Conservation (phyloP, 2,797 vertebrate genomes). For the Microctenopoma stevenorrisi region DNA sequence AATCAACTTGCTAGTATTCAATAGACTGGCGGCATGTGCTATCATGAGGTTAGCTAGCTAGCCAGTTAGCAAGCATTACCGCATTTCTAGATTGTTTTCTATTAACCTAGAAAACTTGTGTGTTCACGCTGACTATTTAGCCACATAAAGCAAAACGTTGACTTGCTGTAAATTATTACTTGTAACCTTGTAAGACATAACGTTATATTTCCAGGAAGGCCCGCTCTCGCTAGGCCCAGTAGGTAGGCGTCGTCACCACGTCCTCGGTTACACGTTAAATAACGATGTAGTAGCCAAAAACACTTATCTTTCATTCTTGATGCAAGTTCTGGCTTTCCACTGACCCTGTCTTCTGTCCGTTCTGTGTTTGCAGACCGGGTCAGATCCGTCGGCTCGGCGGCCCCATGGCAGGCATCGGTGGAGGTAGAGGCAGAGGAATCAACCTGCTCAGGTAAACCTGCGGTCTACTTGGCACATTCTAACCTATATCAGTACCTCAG, state of each 20-base stretch:
- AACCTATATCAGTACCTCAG: no score
- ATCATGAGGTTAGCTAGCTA: slow-evolving; percentile 31
- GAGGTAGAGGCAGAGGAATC: slow-evolving; percentile 96
- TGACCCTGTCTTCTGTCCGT: not conserved
- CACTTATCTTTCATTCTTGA: not conserved
- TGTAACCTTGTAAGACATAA: rapidly evolving
- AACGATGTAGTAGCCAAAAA: not conserved
- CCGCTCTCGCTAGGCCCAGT: slow-evolving; percentile 18
- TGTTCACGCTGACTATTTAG: rapidly evolving
- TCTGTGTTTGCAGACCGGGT: slow-evolving; percentile 86
- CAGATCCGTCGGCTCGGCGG: slow-evolving; percentile 87
- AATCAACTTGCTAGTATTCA: not conserved
- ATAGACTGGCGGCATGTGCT: not conserved
- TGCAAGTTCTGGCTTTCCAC: not conserved
- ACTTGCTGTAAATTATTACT: rapidly evolving
- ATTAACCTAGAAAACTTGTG: rapidly evolving
- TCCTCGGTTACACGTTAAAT: rapidly evolving
- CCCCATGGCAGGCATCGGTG: slow-evolving; percentile 92
- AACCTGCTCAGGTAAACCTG: slow-evolving; percentile 90
- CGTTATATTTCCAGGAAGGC: rapidly evolving
- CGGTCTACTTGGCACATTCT: no score
- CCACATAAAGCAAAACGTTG: rapidly evolving
- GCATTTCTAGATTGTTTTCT: rapidly evolving
- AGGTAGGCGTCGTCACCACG: slow-evolving; percentile 6
- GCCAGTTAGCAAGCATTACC: slow-evolving; percentile 12